Evolutionary conservation across 2,888 invertebrate genomes (phyloP).

Genomic region (Andrena bicolor): DNA sequence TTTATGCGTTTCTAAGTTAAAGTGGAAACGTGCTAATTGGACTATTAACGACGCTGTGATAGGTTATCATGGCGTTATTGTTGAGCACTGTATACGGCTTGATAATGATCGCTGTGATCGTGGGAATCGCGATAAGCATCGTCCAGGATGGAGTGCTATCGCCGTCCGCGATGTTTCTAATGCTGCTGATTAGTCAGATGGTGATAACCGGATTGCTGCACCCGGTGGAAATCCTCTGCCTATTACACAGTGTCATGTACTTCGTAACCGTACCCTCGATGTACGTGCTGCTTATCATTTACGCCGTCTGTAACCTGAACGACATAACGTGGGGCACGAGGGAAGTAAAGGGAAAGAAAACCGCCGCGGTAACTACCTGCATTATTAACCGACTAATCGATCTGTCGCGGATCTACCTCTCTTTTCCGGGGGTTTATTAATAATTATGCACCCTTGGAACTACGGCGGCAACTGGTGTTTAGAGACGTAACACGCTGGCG

Average conservation of each 20-base stretch:
- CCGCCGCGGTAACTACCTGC: slow-evolving; percentile 74
- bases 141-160: slow-evolving; percentile 83
- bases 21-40: not conserved
- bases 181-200: slow-evolving; percentile 84
- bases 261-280: slow-evolving; percentile 88
- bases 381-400: slow-evolving; percentile 8
- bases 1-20: not conserved
- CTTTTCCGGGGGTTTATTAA: not conserved
- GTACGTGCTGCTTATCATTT: slow-evolving; percentile 88
- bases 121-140: slow-evolving; percentile 84
- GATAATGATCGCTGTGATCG: slow-evolving; percentile 86
- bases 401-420: not conserved
- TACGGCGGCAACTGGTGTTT: not conserved
- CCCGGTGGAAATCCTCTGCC: slow-evolving; percentile 85
- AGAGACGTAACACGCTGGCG: not conserved
- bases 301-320: slow-evolving; percentile 88
- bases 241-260: slow-evolving; percentile 86
- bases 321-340: slow-evolving; percentile 89
- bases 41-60: slow-evolving; percentile 47
- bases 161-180: slow-evolving; percentile 86
- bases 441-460: not conserved
- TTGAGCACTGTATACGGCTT: slow-evolving; percentile 85
- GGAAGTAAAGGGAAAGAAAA: slow-evolving; percentile 85
- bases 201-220: slow-evolving; percentile 85
- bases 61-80: slow-evolving; percentile 84